Base-by-base conservation (phyloP, 2,888 invertebrate species). In the Serripes groenlandicus region DNA sequence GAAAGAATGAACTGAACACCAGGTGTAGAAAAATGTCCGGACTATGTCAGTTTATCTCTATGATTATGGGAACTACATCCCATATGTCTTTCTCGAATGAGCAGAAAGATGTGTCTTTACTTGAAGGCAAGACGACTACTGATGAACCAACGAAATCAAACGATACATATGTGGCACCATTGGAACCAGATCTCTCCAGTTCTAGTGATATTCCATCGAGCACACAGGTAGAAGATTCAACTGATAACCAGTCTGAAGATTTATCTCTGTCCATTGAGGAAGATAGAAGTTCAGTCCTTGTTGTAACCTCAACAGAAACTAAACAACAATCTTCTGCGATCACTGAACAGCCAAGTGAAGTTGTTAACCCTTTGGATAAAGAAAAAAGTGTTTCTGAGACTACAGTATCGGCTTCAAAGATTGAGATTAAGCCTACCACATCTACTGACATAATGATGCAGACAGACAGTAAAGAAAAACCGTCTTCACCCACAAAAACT, bases 41-140 rank as follows among this genome's bases (percentile, higher is more conserved):
- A 54, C 37, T 81, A 21, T 76, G 76, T 69, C 58, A 68, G 37
- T 81, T 81, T 62, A 32, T 58, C 4, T 76, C 54, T 52, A 21
- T 81, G 35, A 52, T 81, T 28, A 37, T 42, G 18, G 56, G 35
- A 58, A 37, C 28, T 42, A 1, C 28, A 9, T 34, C 66, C 15
- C 7, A 66, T 18, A 42, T 66, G 30, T 66, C 37, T 23, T 26
- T 66, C 1, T 1, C 23, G 21, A 11, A 35, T 42, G 37, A 66
- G 7, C 5, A 23, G 7, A 37, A 11, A 42, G 26, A 0, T 5
- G 11, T 26, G 3, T 15, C 23, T 0, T 9, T 34, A 35, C 26
- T 15, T 1, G 66, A 42, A 18, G 7, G 18, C 2, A 35, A 37
- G n/a, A 42, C 7, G 26, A 37, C n/a, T 2, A n/a, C 3, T 34